Base-by-base conservation (phyloP, 2,113 vertebrate genomes). In the Brachirus orientalis region DNA sequence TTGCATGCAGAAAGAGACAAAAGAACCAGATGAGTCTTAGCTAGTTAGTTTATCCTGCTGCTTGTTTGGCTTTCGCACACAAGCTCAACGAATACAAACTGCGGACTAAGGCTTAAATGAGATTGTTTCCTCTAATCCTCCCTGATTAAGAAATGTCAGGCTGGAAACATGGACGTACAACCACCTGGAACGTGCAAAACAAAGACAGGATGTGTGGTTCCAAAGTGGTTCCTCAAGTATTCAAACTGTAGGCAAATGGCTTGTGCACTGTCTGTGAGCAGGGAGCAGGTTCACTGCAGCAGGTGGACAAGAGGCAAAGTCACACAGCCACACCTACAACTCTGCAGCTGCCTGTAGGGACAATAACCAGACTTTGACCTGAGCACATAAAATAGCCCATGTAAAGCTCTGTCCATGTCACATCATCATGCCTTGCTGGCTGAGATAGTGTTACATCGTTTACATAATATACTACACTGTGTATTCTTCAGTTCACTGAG, bases 191-290 rank as follows among this genome's bases (percentile, higher is more conserved):
- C 16, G 19, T 17, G 19, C 40, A 17, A 37, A 51, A 75, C 18
- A 57, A 46, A 66, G 73, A 38, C 55, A 75, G 38, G 8, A 12
- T 0, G 13, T 10, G n/a, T 5, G 35, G 13, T 38, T 7, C 3
- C 6, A 18, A 40, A 4, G 1, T 54, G 51, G 63, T n/a, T n/a
- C 10, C 35, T 7, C 47, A 54, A 17, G 69, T 70, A 93, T 90
- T 86, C 89, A 93, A 92, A 92, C 20, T 54, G 33, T 56, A 92
- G 55, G 63, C 89, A 93, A 92, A 91, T 90, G 47, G 3, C 38
- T 4, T 10, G 53, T 36, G 69, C 54, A 61, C 57, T 41, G 50
- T 45, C 54, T 35, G 48, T 37, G 40, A 71, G 16, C 67, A 54
- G 11, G 4, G 40, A 43, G 40, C 40, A 10, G 8, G 20, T 35